These are phyloP conservation scores for Betta splendens DNA, from an alignment of 2,797 vertebrate genomes.

Conservation along the genomic window DNA sequence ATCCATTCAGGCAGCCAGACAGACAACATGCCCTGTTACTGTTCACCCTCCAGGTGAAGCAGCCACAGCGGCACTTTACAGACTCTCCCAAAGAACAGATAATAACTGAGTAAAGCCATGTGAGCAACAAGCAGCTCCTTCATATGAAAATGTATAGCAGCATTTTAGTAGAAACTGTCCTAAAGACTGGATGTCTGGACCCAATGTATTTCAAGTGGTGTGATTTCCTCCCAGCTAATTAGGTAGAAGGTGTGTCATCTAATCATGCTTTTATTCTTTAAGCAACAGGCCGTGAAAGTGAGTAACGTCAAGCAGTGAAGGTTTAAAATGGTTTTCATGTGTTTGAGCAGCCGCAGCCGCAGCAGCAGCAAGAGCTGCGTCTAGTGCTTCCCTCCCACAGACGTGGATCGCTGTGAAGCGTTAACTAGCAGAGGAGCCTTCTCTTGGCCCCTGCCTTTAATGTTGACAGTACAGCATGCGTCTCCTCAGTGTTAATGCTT, in stretches of 20 bases:
- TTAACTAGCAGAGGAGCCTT: constrained; percentile 18
- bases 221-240: constrained; percentile 23
- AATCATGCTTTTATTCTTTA: constrained; percentile 30
- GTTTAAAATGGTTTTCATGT: constrained; percentile 37
- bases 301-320: constrained; percentile 32
- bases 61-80: constrained; percentile 50
- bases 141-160: constrained; percentile 5
- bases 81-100: constrained; percentile 21
- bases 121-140: constrained; percentile 9
- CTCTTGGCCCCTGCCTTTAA: constrained; percentile 48
- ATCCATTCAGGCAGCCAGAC: constrained; percentile 59
- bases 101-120: constrained; percentile 24
- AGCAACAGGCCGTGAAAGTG: constrained; percentile 41
- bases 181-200: constrained; percentile 7
- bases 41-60: constrained; percentile 52
- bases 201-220: constrained; percentile 45
- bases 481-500: constrained; percentile 66
- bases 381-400: constrained; percentile 22
- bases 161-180: constrained; percentile 16
- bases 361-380: constrained; percentile 39
- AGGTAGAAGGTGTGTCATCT: constrained; percentile 33
- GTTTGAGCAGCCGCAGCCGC: constrained; percentile 44
- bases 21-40: constrained; percentile 59
- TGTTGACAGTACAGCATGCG: constrained; percentile 54
- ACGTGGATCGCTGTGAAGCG: constrained; percentile 40